Evolutionary conservation across 1,140 invertebrate species (phyloP).

Genomic region (Drosophila kurseongensis): DNA sequence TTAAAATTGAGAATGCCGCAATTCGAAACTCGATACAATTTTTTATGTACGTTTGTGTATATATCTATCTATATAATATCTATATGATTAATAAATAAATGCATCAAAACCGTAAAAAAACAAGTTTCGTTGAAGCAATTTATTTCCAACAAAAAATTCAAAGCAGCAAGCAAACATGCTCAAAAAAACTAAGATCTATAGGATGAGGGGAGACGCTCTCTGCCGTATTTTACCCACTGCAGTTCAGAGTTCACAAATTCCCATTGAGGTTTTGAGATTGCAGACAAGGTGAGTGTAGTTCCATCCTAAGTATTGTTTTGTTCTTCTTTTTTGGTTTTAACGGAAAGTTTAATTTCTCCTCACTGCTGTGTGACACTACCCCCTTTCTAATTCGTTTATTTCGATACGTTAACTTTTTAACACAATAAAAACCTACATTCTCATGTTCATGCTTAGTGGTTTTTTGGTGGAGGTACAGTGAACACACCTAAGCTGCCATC

Average conservation of each 20-base stretch:
- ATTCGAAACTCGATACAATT: constrained; percentile 62
- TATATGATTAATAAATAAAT: constrained; percentile 78
- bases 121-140: constrained; percentile 43
- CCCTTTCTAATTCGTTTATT: constrained; percentile 33
- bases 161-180: constrained; percentile 62
- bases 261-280: constrained; percentile 30
- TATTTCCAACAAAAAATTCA: constrained; percentile 43
- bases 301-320: constrained; percentile 39
- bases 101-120: constrained; percentile 67
- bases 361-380: constrained; percentile 49
- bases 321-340: constrained; percentile 8
- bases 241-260: constrained; percentile 31
- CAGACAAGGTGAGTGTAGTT: constrained; percentile 69
- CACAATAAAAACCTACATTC: constrained; percentile 18
- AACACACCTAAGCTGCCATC: constrained; percentile 31
- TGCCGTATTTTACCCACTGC: constrained; percentile 17
- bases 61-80: constrained; percentile 68
- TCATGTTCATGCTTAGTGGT: constrained; percentile 26
- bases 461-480: constrained; percentile 34
- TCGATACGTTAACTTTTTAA: constrained; percentile 49
- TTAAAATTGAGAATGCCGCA: constrained; percentile 40
- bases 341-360: constrained; percentile 9
- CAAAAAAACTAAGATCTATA: constrained; percentile 36
- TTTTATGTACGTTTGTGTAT: constrained; percentile 80
- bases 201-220: constrained; percentile 1